Evolutionary conservation across 2,113 vertebrate genomes (phyloP).

Genomic region (Cinclus cinclus): DNA sequence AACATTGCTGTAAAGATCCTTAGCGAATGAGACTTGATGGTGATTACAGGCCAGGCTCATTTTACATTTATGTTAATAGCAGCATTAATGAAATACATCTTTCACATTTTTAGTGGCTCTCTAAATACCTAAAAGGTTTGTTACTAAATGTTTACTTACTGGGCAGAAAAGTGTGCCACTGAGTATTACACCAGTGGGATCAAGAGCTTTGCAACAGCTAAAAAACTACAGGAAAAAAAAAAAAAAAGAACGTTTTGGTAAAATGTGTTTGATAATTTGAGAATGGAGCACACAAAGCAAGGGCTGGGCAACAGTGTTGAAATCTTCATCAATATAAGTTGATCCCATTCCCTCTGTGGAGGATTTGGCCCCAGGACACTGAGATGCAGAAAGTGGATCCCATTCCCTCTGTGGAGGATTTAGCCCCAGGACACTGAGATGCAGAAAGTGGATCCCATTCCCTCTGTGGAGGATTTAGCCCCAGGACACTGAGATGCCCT

Average conservation of each 20-base stretch:
- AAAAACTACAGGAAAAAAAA: background rate
- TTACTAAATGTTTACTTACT: slow-evolving; percentile 75
- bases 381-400: background rate
- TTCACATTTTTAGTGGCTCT: slow-evolving; percentile 71
- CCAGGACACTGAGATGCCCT: accelerated
- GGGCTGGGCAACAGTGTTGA: background rate
- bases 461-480: background rate
- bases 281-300: background rate
- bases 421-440: no score
- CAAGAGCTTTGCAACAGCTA: background rate
- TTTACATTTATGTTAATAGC: slow-evolving; percentile 72
- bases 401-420: background rate
- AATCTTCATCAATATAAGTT: background rate
- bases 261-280: background rate
- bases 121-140: slow-evolving; percentile 72
- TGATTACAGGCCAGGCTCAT: slow-evolving; percentile 72
- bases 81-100: slow-evolving; percentile 73
- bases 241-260: background rate
- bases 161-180: background rate
- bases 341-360: background rate
- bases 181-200: background rate
- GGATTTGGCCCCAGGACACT: no score
- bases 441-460: background rate
- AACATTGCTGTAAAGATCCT: slow-evolving; percentile 56
- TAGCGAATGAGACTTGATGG: slow-evolving; percentile 67